These are phyloP conservation scores for Phengaris arion DNA, from an alignment of 2,888 invertebrate species.

Conservation along the genomic window DNA sequence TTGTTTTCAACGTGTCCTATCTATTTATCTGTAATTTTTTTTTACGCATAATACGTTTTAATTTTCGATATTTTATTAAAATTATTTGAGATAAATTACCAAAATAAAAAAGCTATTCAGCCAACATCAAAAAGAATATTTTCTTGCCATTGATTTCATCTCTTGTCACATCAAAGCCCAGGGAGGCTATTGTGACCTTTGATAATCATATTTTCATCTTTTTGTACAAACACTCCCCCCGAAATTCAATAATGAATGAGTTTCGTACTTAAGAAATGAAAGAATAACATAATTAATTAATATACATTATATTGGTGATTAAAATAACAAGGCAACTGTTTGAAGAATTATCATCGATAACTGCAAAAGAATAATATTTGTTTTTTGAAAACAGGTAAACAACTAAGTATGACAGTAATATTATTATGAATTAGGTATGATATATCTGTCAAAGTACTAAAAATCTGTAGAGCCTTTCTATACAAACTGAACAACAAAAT, in stretches of 20 bases:
- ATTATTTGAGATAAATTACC: constrained; percentile 13
- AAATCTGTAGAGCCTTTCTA: background rate
- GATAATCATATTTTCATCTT: constrained; percentile 60
- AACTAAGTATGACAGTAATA: background rate
- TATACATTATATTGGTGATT: background rate
- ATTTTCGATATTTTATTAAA: background rate
- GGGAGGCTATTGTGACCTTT: constrained; percentile 58
- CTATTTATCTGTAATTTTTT: background rate
- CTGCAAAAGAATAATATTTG: background rate
- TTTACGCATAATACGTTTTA: background rate
- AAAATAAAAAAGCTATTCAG: constrained; percentile 34
- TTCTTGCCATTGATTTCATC: constrained; percentile 68
- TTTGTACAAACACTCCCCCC: constrained; percentile 45
- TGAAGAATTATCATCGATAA: no score
- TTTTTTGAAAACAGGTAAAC: background rate
- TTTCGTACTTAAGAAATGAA: background rate
- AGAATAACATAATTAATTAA: constrained; percentile 2
- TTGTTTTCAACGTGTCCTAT: background rate
- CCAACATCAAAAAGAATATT: constrained; percentile 61
- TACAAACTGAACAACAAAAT: background rate
- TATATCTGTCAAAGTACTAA: background rate
- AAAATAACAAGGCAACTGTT: background rate
- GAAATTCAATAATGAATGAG: constrained; percentile 38
- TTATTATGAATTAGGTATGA: background rate
- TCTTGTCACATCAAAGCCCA: constrained; percentile 73